A percentile compares a stretch with the other conserved stretches of the same genome.
Conservation (phyloP, 2,888 invertebrate genomes). For the Glaucopsyche alexis region DNA sequence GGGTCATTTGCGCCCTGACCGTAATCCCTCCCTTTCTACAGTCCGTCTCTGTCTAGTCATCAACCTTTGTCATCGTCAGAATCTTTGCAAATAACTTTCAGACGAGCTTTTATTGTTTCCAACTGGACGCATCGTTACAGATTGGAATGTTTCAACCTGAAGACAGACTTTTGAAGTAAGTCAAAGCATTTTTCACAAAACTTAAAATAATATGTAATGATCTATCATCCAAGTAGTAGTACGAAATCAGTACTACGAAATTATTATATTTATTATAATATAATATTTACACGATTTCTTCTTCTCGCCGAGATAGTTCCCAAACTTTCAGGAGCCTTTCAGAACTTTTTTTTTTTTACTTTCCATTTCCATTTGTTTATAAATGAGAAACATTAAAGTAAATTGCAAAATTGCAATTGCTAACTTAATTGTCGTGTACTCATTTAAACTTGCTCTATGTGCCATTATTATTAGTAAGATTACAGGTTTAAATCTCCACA, state of each 20-base stretch:
- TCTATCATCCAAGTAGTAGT: too few species aligned
- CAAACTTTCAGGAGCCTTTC: too few species aligned
- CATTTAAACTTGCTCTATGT: neutral
- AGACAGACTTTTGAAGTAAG: neutral
- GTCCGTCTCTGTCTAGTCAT: neutral
- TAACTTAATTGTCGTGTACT: neutral
- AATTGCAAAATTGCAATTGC: too few species aligned
- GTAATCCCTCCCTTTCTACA: slow-evolving; percentile 22
- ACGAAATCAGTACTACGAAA: too few species aligned
- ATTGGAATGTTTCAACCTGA: slow-evolving; percentile 3
- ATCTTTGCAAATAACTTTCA: slow-evolving; percentile 27
- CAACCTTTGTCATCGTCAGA: slow-evolving; percentile 19
- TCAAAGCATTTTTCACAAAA: too few species aligned
- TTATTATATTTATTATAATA: too few species aligned
- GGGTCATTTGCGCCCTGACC: slow-evolving; percentile 29
- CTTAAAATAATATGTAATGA: too few species aligned
- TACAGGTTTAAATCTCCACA: slow-evolving; percentile 7
- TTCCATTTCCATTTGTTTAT: too few species aligned
- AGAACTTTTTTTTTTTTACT: too few species aligned
- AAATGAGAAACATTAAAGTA: too few species aligned
- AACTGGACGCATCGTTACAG: slow-evolving; percentile 12
- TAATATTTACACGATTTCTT: too few species aligned
- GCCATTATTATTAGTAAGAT: slow-evolving; percentile 4
- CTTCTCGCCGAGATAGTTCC: too few species aligned
- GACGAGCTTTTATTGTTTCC: neutral